A percentile compares a stretch with the other conserved stretches of the same genome.
These are phyloP conservation scores for Xenops minutus DNA, from an alignment of 2,797 vertebrate genomes.

Conservation along the genomic window DNA sequence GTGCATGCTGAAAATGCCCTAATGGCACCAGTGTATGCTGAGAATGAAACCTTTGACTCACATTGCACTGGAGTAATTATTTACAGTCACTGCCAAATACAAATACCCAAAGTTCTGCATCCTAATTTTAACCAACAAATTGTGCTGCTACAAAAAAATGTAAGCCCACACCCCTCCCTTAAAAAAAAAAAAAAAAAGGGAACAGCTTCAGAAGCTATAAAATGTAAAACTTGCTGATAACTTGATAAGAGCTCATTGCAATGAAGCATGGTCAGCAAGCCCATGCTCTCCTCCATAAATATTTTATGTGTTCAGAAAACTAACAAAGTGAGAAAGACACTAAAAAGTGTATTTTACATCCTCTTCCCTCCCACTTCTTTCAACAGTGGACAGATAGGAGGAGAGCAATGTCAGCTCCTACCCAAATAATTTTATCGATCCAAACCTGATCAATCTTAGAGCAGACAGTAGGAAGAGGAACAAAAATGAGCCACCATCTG, in stretches of 20 bases:
- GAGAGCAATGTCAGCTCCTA: neutral
- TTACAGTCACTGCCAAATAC: neutral
- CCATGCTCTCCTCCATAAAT: neutral
- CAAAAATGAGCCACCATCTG: slow-evolving; percentile 36
- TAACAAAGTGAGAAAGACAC: neutral
- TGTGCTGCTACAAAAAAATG: neutral
- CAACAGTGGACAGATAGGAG: neutral
- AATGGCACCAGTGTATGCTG: neutral
- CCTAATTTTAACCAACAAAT: neutral
- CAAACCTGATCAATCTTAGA: slow-evolving; percentile 40
- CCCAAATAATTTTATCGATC: slow-evolving; percentile 2
- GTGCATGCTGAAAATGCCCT: neutral
- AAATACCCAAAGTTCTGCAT: neutral
- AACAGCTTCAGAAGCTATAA: neutral
- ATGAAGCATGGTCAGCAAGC: slow-evolving; percentile 23
- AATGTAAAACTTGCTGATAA: neutral
- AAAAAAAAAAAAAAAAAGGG: neutral
- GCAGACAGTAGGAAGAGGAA: slow-evolving; percentile 20
- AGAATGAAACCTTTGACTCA: neutral
- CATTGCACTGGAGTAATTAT: neutral
- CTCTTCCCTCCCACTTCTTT: neutral
- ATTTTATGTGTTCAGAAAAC: slow-evolving; percentile 4
- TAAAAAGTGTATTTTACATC: neutral
- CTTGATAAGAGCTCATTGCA: neutral
- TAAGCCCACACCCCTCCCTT: neutral